Evolutionary conservation across 2,113 vertebrate genomes (phyloP), one percentile per base, ranked within the genome.

Genomic region (Thomomys bottae): DNA sequence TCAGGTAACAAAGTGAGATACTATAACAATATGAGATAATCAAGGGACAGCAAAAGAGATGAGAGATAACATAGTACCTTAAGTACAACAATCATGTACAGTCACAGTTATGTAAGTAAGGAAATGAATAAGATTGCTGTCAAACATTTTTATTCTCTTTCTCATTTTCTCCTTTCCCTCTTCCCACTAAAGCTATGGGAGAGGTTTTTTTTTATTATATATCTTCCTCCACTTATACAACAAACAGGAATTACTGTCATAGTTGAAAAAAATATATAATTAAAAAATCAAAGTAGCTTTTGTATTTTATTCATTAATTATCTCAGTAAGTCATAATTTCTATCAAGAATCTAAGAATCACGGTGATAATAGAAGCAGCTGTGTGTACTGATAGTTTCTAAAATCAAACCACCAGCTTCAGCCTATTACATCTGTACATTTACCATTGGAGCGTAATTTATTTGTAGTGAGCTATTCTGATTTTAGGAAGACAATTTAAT

Each of bases 361-460:
- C 6, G 54, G 3, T 45, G 5, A 63, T 42, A 71, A 38, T 1
- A 61, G 61, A 80, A 67, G 57, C 57, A 90, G 32, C 17, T 5
- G 49, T 66, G 4, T 18, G 24, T 76, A 84, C 18, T 72, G 7
- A 5, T 36, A 67, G 71, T 67, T 88, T 72, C 77, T 72, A 54
- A 54, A 54, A 54, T 12, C 18, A 15, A 49, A 15, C 49, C 3
- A 79, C 79, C 30, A 73, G 67, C 57, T 49, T 61, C 24, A 83
- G 45, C 38, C 38, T 67, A 8, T 32, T 34, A 1, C 3, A 8
- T 63, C 32, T 21, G 73, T 21, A 11, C 54, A 66, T 40, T 87
- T 95, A 80, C 92, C 79, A 70, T 63, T 34, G 34, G 77, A 79
- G 17, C 45, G 63, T 68, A 67, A 49, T 90, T 79, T 84, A 79